Evolutionary conservation across 2,113 vertebrate genomes (phyloP), one percentile per base, ranked within the genome.

Genomic region (Anoura caudifer): DNA sequence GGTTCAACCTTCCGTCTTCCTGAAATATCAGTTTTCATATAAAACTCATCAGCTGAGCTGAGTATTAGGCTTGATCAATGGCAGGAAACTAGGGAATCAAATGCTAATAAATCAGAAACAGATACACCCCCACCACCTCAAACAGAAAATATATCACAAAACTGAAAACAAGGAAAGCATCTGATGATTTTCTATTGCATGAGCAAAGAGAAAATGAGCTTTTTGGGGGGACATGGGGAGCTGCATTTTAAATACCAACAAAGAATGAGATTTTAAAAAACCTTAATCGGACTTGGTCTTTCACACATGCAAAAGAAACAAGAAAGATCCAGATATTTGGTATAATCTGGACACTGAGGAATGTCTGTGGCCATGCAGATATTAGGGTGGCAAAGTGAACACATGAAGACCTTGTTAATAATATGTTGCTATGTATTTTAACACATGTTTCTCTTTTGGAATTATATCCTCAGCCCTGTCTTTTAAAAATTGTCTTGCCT

Each of bases 91-190:
- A 98, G 98, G 98, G 98, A 99, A 99, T 99, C 99, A 99, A 98
- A 99, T 99, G 99, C 98, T 99, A 99, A 99, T 99, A 99, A 99
- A 99, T 99, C 98, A 99, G 99, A 99, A 99, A 99, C 98, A 99
- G 99, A 99, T 99, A 99, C 98, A 28, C 59, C 0, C 13, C 26
- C 26, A 97, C 97, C 97, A 96, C 97, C 97, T 98, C 56, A 97
- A 98, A 97, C 95, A 98, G 93, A 98, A 96, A 98, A 98, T 98
- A 98, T 97, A 98, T 98, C 98, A 98, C 96, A 98, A 98, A 98
- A 97, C 97, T 95, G 95, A 98, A 98, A 99, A 98, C 90, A 41
- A 97, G 98, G 98, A 99, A 98, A 99, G 98, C 98, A 98, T 98
- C 98, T 97, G 98, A 98, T 97, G 98, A 97, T 95, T 98, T 98